Conservation (phyloP, 1,140 invertebrate species). For the Bactericera cockerelli region DNA sequence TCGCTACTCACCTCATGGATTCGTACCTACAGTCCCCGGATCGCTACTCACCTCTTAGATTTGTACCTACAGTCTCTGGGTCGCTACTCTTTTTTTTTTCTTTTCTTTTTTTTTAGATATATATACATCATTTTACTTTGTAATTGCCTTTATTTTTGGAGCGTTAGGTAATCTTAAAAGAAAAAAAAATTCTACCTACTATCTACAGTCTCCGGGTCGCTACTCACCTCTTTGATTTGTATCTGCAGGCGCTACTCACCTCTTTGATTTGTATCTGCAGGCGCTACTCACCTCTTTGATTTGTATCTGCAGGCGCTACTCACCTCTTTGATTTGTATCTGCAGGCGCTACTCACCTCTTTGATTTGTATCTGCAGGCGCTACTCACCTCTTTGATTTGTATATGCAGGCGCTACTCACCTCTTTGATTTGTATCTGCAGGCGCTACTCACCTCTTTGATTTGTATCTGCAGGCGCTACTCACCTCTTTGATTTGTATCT, state of each 20-base stretch:
- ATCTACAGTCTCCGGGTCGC: background rate
- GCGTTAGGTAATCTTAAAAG: too few relatives aligned
- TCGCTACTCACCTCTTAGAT: background rate
- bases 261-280: slow-evolving; percentile 75
- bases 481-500: slow-evolving; percentile 68
- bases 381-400: too few relatives aligned
- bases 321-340: too few relatives aligned
- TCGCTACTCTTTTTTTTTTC: background rate
- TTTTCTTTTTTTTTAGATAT: too few relatives aligned
- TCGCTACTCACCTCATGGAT: too few relatives aligned
- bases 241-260: slow-evolving; percentile 28
- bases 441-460: slow-evolving; percentile 77
- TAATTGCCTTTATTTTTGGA: too few relatives aligned
- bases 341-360: slow-evolving; percentile 40
- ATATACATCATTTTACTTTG: too few relatives aligned
- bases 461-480: slow-evolving; percentile 80
- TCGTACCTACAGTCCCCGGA: too few relatives aligned
- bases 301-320: slow-evolving; percentile 57
- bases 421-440: slow-evolving; percentile 76
- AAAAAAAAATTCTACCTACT: too few relatives aligned
- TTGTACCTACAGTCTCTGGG: too few relatives aligned
- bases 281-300: slow-evolving; percentile 53
- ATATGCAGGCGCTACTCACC: slow-evolving; percentile 27
- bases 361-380: slow-evolving; percentile 66
- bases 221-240: too few relatives aligned